Base-by-base conservation (phyloP, 2,888 invertebrate genomes). In the Tenthredo notha region DNA sequence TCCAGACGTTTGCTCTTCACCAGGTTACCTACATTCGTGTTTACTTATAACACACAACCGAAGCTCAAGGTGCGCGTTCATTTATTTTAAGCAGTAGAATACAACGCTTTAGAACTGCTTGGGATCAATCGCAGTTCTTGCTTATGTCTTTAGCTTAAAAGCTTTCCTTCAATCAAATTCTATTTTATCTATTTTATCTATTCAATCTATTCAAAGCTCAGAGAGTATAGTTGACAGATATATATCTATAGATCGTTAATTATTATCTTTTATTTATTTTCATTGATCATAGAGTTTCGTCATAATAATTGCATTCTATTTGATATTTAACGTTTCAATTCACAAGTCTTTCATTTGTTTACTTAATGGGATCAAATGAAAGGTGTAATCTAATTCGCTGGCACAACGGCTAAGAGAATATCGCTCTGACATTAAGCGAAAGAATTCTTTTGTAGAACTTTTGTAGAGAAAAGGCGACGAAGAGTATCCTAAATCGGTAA, bases 31-130 rank as follows among this genome's bases (percentile, higher is more conserved):
- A 50, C 12, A 25, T 75, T 47, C 54, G 25, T 33, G 54, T 80
- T 58, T 80, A 80, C 80, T 61, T 61, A 37, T 61, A 50, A n/a
- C 37, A 61, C 18, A 40, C 25, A 12, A n/a, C 37, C 37, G 15
- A 29, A 21, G 18, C 40, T 72, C 43, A 12, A 21, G 43, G 74
- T 74, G 43, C 12, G 25, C 77, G 29, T 61, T 33, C 21, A 61
- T 61, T 80, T 80, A 80, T 80, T 58, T 80, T 61, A n/a, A 80
- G 80, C 80, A 80, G 80, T 80, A 80, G 80, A 80, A 58, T 25
- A 80, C 58, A 25, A 12, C 58, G 58, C n/a, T 80, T 12, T 80
- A 80, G 80, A 21, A 80, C 80, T 80, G 80, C 80, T 80, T 40
- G 80, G 58, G 80, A 61, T 80, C 80, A 25, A 58, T 58, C 80